Conservation (phyloP, 2,888 invertebrate genomes). For the Caradrina clavipalpis region DNA sequence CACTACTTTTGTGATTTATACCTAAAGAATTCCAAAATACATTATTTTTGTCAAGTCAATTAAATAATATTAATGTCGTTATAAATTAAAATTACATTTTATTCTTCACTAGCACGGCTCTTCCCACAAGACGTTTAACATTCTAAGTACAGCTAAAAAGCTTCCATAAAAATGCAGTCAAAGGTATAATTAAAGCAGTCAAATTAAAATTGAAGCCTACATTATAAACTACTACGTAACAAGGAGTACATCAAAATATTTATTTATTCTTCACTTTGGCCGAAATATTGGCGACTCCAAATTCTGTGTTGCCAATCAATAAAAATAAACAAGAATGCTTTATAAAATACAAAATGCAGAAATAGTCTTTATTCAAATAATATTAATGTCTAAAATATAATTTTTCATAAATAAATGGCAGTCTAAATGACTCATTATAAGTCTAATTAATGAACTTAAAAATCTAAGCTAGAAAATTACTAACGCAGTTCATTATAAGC, state of each 20-base stretch:
- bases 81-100: slow-evolving; percentile 35
- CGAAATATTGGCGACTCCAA: slow-evolving; percentile 55
- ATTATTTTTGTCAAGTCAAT: slow-evolving; percentile 32
- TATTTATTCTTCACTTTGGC: slow-evolving; percentile 54
- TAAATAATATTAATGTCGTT: slow-evolving; percentile 19
- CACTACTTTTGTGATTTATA: slow-evolving; percentile 53
- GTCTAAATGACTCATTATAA: slow-evolving; percentile 60
- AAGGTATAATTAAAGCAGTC: slow-evolving; percentile 70
- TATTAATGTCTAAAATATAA: slow-evolving; percentile 58
- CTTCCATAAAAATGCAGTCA: slow-evolving; percentile 68
- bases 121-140: slow-evolving; percentile 24
- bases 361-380: slow-evolving; percentile 57
- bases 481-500: slow-evolving; percentile 57
- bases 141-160: slow-evolving; percentile 60
- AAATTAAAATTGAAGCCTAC: slow-evolving; percentile 58
- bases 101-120: slow-evolving; percentile 21
- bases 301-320: slow-evolving; percentile 49
- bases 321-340: slow-evolving; percentile 38
- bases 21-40: slow-evolving; percentile 46
- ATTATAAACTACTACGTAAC: slow-evolving; percentile 41
- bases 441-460: slow-evolving; percentile 47
- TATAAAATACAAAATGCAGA: slow-evolving; percentile 55
- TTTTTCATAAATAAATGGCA: slow-evolving; percentile 68
- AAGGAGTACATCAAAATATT: slow-evolving; percentile 45
- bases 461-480: slow-evolving; percentile 54